Conservation (phyloP, 2,113 vertebrate species). For the Corythaeola cristata region DNA sequence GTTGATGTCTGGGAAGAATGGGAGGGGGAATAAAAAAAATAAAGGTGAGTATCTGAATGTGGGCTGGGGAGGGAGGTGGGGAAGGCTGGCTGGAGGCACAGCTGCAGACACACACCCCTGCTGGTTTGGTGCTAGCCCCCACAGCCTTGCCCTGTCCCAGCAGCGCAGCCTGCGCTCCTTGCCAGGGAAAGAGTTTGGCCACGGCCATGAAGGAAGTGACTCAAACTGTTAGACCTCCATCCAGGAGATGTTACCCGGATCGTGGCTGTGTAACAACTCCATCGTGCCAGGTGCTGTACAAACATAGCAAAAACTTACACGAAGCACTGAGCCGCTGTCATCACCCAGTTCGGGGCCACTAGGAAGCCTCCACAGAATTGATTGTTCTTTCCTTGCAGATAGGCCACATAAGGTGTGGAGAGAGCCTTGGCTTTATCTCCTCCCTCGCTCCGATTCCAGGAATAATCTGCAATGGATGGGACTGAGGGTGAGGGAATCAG, state of each 20-base stretch:
- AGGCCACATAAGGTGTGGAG: not conserved
- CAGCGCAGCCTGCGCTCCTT: not conserved
- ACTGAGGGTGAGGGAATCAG: not conserved
- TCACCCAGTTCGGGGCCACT: slow-evolving; percentile 40
- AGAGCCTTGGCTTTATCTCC: not conserved
- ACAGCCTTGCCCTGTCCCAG: not conserved
- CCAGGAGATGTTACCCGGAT: fast-evolving
- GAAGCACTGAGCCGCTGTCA: slow-evolving; percentile 57
- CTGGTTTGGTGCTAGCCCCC: not conserved
- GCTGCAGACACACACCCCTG: not conserved
- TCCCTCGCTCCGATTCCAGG: not conserved
- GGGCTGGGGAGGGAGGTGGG: not conserved
- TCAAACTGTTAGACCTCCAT: fast-evolving
- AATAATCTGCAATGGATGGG: not conserved
- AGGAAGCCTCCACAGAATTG: slow-evolving; percentile 41
- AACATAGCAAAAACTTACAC: not conserved
- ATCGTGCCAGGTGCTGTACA: fast-evolving
- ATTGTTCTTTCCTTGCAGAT: not conserved
- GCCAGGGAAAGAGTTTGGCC: not conserved
- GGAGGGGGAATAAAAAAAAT: not conserved
- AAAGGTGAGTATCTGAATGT: not conserved
- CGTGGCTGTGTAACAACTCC: fast-evolving
- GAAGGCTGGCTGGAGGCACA: not conserved
- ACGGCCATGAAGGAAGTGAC: fast-evolving
- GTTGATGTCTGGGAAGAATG: not conserved